These are phyloP conservation scores for Procapra przewalskii DNA, from an alignment of 2,113 vertebrate species.

Conservation along the genomic window DNA sequence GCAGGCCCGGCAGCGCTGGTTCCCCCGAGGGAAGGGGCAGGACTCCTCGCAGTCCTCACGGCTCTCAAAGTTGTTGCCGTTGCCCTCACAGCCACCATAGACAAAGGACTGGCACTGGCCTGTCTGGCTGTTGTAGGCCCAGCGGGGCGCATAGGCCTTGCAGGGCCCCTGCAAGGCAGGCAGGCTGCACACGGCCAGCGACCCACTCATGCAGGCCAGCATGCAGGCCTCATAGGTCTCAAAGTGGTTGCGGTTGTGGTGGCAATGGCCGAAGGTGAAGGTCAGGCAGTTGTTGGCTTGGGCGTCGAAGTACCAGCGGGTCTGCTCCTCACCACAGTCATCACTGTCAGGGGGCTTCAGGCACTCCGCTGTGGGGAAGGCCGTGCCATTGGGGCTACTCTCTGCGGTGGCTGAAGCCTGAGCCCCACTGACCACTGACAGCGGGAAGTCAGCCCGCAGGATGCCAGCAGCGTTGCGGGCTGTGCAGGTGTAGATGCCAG, in stretches of 20 bases:
- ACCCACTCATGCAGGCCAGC: constrained; percentile 89
- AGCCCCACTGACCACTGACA: constrained; percentile 86
- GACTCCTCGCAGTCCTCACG: constrained; percentile 92
- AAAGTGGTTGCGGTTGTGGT: constrained; percentile 88
- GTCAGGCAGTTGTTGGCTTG: constrained; percentile 94
- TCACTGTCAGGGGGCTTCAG: constrained; percentile 85
- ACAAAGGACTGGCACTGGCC: constrained; percentile 94
- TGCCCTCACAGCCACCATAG: constrained; percentile 94
- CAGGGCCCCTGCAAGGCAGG: constrained; percentile 93
- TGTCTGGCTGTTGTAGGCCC: constrained; percentile 90
- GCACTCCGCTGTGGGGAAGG: constrained; percentile 87
- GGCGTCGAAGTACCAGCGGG: constrained; percentile 92
- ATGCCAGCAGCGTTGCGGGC: constrained; percentile 88
- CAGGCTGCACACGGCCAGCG: constrained; percentile 87
- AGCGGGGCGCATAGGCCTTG: constrained; percentile 92
- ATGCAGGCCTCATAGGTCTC: constrained; percentile 90
- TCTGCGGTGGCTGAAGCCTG: constrained; percentile 64
- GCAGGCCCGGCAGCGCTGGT: constrained; percentile 90
- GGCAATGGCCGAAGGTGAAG: constrained; percentile 87
- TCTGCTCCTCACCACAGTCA: constrained; percentile 89
- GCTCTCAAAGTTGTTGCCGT: constrained; percentile 96
- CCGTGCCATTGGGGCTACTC: constrained; percentile 81
- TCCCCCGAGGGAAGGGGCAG: constrained; percentile 89
- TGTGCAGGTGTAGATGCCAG: constrained; percentile 91
- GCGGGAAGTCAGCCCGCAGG: constrained; percentile 85